Evolutionary conservation across 2,113 vertebrate species (phyloP), one percentile per base, ranked within the genome.

Genomic region (Oreochromis aureus): DNA sequence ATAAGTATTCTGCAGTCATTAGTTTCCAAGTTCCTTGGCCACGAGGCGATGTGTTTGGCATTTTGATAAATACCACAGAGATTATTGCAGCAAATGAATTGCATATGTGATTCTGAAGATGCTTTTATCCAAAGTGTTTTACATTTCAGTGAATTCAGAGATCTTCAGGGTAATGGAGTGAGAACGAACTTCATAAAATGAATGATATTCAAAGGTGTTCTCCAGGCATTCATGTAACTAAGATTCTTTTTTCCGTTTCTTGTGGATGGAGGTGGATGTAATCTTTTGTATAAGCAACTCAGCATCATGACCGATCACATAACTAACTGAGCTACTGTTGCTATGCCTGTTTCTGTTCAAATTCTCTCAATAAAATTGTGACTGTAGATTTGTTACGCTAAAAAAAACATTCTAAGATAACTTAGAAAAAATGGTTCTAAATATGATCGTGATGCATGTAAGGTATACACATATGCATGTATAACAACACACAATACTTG

Each of bases 31-130:
- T 80, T 80, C 10, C 34, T 78, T 83, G 71, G 36, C 15, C 27
- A 56, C 6, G 6, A 83, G 46, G 73, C 1, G 18, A 55, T 36
- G 15, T 44, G 63, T 84, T 80, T 89, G 85, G 88, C 81, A 93
- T 90, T 93, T 91, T 82, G 69, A 86, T 86, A 85, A 89, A 90
- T 92, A 56, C 55, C 88, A 89, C 36, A 19, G 6, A 51, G 76
- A 59, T 86, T 84, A 54, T 73, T 71, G 87, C 11, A 82, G 15
- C 59, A 86, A 90, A 89, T 63, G 3, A 81, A 81, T 85, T 41
- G 71, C 61, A 86, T 71, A 32, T 73, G 53, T 71, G 78, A 78
- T 41, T 81, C 61, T 22, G 63, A 48, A 82, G 56, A 87, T 66
- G 51, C 48, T 91, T 85, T 86, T 86, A 86, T 79, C 30, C 24